Evolutionary conservation across 2,888 invertebrate species (phyloP).

Genomic region (Salticus scenicus): DNA sequence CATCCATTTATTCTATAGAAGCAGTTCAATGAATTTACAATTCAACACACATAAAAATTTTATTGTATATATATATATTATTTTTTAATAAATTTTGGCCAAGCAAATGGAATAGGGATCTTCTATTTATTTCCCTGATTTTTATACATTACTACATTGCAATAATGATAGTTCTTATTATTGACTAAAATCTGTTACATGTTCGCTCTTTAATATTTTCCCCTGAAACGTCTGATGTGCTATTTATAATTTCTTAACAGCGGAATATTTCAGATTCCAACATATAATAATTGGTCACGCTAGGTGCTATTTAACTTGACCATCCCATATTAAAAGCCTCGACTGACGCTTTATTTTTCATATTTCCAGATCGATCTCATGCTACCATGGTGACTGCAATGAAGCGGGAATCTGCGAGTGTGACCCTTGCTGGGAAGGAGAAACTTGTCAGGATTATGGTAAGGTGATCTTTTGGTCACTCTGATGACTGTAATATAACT

Average conservation of each 20-base stretch:
- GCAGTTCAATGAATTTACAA: too few species aligned
- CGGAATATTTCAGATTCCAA: neutral
- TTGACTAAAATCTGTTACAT: too few species aligned
- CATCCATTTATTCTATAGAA: too few species aligned
- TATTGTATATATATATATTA: too few species aligned
- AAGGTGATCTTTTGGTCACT: too few species aligned
- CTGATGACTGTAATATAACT: neutral
- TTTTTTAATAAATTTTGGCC: too few species aligned
- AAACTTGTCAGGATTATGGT: constrained; percentile 70
- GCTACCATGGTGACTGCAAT: constrained; percentile 71
- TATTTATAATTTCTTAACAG: constrained; percentile 4
- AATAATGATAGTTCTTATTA: too few species aligned
- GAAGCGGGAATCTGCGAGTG: constrained; percentile 69
- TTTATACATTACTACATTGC: too few species aligned
- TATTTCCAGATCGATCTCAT: constrained; percentile 58
- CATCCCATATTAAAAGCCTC: neutral
- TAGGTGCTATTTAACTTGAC: constrained; percentile 42
- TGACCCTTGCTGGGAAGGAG: constrained; percentile 71
- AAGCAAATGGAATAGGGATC: too few species aligned
- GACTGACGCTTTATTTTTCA: neutral
- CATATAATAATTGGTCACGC: constrained; percentile 44
- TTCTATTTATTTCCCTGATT: too few species aligned
- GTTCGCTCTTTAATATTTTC: neutral
- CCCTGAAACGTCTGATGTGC: neutral
- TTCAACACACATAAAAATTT: too few species aligned